Base-by-base conservation (phyloP, 2,113 vertebrate genomes). In the Abramis brama region DNA sequence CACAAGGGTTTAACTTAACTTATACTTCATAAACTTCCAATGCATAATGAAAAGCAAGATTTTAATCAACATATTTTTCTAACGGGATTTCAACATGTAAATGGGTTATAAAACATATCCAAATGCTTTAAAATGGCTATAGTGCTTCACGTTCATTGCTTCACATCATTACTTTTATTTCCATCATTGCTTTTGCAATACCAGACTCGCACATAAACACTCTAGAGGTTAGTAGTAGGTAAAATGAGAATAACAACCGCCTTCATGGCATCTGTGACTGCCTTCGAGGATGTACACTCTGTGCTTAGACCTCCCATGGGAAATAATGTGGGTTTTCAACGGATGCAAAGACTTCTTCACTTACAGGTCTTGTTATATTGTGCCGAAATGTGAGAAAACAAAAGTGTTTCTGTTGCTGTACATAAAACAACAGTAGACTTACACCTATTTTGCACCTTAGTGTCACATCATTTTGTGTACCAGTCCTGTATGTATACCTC, bases 151-250 rank as follows among this genome's bases (percentile, higher is more conserved):
- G 36, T 57, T 36, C 52, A 33, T 12, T 78, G 75, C 30, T 79
- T 39, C 43, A 13, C 12, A 75, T 75, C 23, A 9, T 75, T 47
- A n/a, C 36, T 73, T 73, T 45, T 73, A 73, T 43, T 45, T 73
- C 70, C 36, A 45, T 23, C 39, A 73, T 77, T 30, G 27, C 52
- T 59, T 36, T 23, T 57, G 27, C 30, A 57, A 79, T 39, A 59
- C 76, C 50, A 59, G 50, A 59, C 30, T 36, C 52, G n/a, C 50
- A 79, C 52, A 79, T n/a, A 13, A 36, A 30, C 27, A 39, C 30
- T 57, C 76, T 79, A 47, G 71, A 75, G 52, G 76, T 79, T 79
- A 59, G 52, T 36, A 57, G 50, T 59, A 79, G 52, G 76, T 79
- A 57, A 59, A 79, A 39, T 75, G 43, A 75, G 52, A 59, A 79